Evolutionary conservation across 2,888 invertebrate genomes (phyloP), one percentile per base, ranked within the genome.

Genomic region (Desoria tigrina): DNA sequence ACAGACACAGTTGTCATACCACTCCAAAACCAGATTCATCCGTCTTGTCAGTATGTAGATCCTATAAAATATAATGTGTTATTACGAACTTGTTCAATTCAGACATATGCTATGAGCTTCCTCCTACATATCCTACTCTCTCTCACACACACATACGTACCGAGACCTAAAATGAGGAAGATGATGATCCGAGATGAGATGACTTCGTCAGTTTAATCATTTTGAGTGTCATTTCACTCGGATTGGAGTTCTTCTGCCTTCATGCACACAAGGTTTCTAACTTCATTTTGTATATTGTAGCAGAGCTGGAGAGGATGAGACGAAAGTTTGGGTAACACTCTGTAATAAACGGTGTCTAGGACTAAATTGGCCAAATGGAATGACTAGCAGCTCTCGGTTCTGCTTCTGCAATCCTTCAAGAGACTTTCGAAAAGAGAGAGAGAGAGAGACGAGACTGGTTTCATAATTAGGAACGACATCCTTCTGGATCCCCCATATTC

Each of bases 191-290:
- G 18, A 45, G 45, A 45, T 57, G 56, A 57, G 21, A 39, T 37
- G 56, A 24, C 45, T 21, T 45, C 45, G 32, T 27, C 37, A n/a
- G 56, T 57, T 57, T 57, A 57, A 57, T 57, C 56, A 57, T 57
- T 42, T 57, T 57, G 56, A 39, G 55, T 55, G 55, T 55, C 51
- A 24, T 51, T 27, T 9, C 39, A 42, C 32, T 54, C 54, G n/a
- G 54, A 26, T 54, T 54, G 54, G 28, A 54, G 16, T 54, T 54
- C n/a, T 32, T 54, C 28, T 26, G 18, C 32, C 11, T 32, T 4
- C 6, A 7, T 32, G 32, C 11, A 18, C 45, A 45, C n/a, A 45
- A 45, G 16, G 45, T 16, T 21, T 45, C 39, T 6, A 16, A 11
- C 16, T 45, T 45, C 45, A 39, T 9, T 11, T 9, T 9, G 16